Percentiles rank a stretch among this genome's conserved stretches.
These are phyloP conservation scores for Gymnothorax reevesii DNA, from an alignment of 2,797 vertebrate species.

Conservation along the genomic window DNA sequence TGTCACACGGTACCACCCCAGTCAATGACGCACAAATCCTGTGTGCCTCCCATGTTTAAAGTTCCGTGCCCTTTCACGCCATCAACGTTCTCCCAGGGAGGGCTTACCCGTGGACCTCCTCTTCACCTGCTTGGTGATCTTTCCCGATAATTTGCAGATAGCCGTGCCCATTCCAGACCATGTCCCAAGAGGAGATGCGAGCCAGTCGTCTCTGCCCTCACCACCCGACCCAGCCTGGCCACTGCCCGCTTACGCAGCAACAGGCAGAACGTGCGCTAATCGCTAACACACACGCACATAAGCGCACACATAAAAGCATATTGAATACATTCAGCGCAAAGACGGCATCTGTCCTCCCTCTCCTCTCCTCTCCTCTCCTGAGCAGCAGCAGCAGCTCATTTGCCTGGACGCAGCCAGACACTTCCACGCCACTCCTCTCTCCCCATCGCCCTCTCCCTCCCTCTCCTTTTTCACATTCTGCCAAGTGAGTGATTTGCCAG, in stretches of 20 bases:
- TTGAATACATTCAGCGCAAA: constrained; percentile 37
- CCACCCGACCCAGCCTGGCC: constrained; percentile 31
- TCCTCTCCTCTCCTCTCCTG: background rate
- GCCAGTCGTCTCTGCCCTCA: constrained; percentile 24
- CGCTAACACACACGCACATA: constrained; percentile 26
- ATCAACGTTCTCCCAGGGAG: constrained; percentile 40
- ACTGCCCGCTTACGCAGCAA: constrained; percentile 39
- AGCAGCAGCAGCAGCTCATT: constrained; percentile 46
- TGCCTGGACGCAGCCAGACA: constrained; percentile 38
- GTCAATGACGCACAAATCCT: background rate
- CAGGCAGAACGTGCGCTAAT: constrained; percentile 23
- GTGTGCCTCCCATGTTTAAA: background rate
- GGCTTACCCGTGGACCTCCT: constrained; percentile 70
- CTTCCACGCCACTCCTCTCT: constrained; percentile 34
- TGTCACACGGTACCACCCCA: background rate
- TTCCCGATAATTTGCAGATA: constrained; percentile 78
- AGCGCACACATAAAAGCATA: constrained; percentile 12
- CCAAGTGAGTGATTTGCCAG: constrained; percentile 67
- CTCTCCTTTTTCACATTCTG: constrained; percentile 30
- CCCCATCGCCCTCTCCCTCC: constrained; percentile 35
- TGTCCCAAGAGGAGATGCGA: constrained; percentile 13
- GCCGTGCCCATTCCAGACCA: constrained; percentile 74
- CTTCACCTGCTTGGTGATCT: constrained; percentile 76
- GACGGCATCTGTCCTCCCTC: constrained; percentile 31
- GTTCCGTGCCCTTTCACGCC: background rate